Base-by-base conservation (phyloP, 2,888 invertebrate genomes). In the Cerceris ruficornis region DNA sequence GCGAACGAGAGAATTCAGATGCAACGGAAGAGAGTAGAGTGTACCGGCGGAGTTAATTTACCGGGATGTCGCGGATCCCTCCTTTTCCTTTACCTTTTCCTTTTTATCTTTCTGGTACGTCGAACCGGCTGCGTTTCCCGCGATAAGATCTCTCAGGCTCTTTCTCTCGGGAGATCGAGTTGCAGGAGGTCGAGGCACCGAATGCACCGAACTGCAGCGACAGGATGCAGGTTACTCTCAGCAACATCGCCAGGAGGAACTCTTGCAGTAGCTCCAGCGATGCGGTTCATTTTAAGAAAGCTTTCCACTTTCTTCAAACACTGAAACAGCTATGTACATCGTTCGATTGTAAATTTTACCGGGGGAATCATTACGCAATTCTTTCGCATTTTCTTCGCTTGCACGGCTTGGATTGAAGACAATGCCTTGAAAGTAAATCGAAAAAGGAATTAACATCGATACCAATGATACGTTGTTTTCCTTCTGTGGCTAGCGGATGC, bases 91-190 rank as follows among this genome's bases (percentile, higher is more conserved):
- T 73, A 59, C 58, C 57, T 77, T 77, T 69, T 75, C 70, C 76
- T 85, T 78, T 85, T 87, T 85, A 78, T 78, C 77, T 83, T 81
- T 81, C 80, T 76, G 67, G 62, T 77, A 83, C 85, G 80, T 79
- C 85, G 84, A 86, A 84, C 84, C 87, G 79, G 86, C 84, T 84
- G 79, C 84, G 73, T 84, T 84, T 86, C 86, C 82, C 86, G 85
- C 77, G 84, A 84, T 84, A 84, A 86, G 76, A 84, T 84, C 84
- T 81, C 57, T 60, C 68, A 57, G 70, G 65, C 72, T 78, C 84
- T 82, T 84, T 79, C 84, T 82, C 85, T 67, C 75, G 64, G 78
- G 62, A 86, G 86, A 84, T 84, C 84, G 84, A 84, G 84, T 84
- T 86, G 85, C 86, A 81, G 85, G 79, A 83, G 83, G 79, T 84